Percentiles rank a stretch among this genome's conserved stretches.
phyloP scores from a whole-genome alignment of 2,888 invertebrate genomes.

The Capitulum mitella region DNA sequence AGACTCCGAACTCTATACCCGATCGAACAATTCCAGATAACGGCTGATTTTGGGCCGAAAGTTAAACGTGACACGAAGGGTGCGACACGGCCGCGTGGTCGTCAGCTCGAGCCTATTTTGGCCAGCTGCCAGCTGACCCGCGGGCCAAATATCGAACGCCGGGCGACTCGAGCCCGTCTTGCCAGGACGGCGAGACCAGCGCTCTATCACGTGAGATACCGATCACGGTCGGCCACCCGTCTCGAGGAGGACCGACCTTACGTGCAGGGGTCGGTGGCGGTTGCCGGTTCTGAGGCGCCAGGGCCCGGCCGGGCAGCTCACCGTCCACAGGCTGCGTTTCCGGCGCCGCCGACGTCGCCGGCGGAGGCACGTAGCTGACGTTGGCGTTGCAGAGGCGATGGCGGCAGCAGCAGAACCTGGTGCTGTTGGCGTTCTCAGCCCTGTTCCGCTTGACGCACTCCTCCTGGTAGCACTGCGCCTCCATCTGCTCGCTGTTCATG shows the following conservation, averaged over 20 bases:
- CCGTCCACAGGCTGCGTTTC: background rate
- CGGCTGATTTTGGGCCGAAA: too few species aligned
- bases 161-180: too few species aligned
- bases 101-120: too few species aligned
- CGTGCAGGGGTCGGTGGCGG: background rate
- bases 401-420: conserved; percentile 76
- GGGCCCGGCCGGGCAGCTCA: background rate
- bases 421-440: conserved; percentile 48
- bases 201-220: background rate
- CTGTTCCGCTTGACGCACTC: conserved; percentile 23
- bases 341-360: background rate
- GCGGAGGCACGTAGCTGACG: conserved; percentile 47
- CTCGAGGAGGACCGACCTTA: background rate
- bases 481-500: background rate
- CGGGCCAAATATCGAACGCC: too few species aligned
- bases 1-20: too few species aligned
- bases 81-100: too few species aligned
- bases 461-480: conserved; percentile 16
- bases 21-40: too few species aligned
- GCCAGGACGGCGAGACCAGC: too few species aligned
- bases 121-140: too few species aligned
- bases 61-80: too few species aligned
- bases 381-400: conserved; percentile 70
- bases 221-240: background rate
- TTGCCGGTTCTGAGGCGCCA: background rate